phyloP scores from a whole-genome alignment of 1,140 invertebrate species.

The Daktulosphaira vitifoliae region DNA sequence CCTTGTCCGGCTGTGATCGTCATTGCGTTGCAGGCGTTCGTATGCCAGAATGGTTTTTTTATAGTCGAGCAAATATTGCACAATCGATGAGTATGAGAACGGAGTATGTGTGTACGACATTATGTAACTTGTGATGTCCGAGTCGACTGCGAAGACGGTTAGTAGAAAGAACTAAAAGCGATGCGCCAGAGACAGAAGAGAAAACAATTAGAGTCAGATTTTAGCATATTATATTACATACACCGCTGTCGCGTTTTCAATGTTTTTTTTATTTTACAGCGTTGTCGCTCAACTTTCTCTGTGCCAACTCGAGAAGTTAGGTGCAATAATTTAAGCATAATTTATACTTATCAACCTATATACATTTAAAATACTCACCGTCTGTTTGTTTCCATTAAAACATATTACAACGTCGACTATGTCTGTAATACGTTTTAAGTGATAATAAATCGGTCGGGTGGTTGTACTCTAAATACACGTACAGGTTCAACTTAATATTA shows the following conservation, averaged over 20 bases:
- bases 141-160: background rate
- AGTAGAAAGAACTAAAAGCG: conserved; percentile 12
- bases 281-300: conserved; percentile 3
- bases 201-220: conserved; percentile 7
- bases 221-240: background rate
- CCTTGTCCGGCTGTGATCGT: too few species aligned
- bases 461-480: too few species aligned
- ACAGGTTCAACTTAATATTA: background rate
- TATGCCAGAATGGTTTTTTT: too few species aligned
- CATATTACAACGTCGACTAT: too few species aligned
- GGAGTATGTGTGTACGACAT: background rate
- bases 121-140: background rate
- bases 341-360: too few species aligned
- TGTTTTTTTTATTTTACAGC: too few species aligned
- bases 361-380: too few species aligned
- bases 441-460: too few species aligned
- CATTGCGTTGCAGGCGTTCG: too few species aligned
- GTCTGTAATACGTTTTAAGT: too few species aligned
- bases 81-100: background rate
- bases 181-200: background rate
- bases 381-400: too few species aligned
- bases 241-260: background rate
- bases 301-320: background rate
- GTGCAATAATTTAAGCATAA: background rate
- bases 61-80: background rate